Evolutionary conservation across 2,888 invertebrate genomes (phyloP).

Genomic region (Lottia scabra): DNA sequence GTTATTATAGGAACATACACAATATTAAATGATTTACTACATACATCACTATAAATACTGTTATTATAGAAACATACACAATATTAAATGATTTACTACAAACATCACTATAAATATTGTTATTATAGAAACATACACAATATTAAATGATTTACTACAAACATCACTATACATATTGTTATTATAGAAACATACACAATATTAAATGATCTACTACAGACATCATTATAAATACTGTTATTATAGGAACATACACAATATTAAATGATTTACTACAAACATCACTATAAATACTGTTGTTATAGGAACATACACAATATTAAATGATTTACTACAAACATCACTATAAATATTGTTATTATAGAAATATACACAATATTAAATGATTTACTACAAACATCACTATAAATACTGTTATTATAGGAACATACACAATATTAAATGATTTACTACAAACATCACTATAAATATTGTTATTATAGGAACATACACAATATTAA

Average conservation of each 20-base stretch:
- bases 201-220: no score
- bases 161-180: background rate
- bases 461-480: no score
- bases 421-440: background rate
- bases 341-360: no score
- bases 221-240: background rate
- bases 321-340: slow-evolving; percentile 69
- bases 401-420: no score
- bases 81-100: no score
- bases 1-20: background rate
- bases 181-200: slow-evolving; percentile 84
- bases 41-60: background rate
- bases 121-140: slow-evolving; percentile 87
- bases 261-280: no score
- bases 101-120: background rate
- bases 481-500: background rate
- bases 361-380: background rate
- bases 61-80: slow-evolving; percentile 87
- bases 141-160: no score
- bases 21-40: no score
- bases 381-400: no score
- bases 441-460: no score
- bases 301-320: slow-evolving; percentile 91
- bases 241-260: slow-evolving; percentile 80
- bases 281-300: background rate